Evolutionary conservation across 2,797 vertebrate genomes (phyloP).

Genomic region (Premnoplex brunnescens): DNA sequence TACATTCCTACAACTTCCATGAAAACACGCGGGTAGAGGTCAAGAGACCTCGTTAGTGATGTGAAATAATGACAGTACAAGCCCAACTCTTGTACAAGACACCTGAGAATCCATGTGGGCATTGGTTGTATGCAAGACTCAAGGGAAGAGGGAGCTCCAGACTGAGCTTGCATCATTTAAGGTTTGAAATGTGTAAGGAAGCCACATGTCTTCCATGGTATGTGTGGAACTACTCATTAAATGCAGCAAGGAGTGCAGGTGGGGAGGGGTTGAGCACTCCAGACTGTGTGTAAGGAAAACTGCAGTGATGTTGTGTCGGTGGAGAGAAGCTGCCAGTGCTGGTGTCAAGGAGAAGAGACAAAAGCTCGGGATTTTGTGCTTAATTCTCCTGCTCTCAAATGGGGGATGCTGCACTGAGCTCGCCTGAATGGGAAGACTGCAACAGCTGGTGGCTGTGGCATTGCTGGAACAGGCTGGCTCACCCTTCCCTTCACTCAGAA

Average conservation of each 20-base stretch:
- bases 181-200: not conserved
- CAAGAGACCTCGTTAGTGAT: not conserved
- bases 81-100: not conserved
- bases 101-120: fast-evolving
- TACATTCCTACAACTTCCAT: not conserved
- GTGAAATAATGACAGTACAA: not conserved
- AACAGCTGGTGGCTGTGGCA: slow-evolving; percentile 53
- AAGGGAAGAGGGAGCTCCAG: not conserved
- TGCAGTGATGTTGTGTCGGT: not conserved
- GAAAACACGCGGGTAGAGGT: not conserved
- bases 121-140: not conserved
- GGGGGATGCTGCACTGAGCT: not conserved
- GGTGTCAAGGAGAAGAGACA: not conserved
- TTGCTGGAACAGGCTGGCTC: slow-evolving; percentile 15
- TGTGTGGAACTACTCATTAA: not conserved
- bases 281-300: not conserved
- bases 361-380: not conserved
- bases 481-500: not conserved
- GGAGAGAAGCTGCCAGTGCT: not conserved
- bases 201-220: fast-evolving
- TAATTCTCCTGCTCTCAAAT: not conserved
- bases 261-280: not conserved
- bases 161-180: not conserved
- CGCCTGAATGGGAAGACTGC: not conserved
- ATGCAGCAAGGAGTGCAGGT: not conserved